Evolutionary conservation across 1,140 invertebrate genomes (phyloP).

Genomic region (Campoletis sonorensis): DNA sequence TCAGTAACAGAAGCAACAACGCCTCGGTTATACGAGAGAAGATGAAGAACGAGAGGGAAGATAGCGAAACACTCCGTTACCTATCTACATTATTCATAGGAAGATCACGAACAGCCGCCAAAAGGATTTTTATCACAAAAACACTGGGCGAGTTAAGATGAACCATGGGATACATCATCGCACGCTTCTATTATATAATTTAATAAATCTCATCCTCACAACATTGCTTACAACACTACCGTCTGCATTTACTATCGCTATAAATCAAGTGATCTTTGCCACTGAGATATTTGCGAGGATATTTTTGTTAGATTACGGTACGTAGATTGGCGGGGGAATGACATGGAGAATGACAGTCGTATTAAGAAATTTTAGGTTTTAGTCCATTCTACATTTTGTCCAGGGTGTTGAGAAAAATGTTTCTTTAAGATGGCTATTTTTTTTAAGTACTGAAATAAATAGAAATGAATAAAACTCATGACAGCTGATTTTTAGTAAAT

Average conservation of each 20-base stretch:
- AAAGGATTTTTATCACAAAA: constrained; percentile 41
- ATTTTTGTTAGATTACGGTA: too few species aligned
- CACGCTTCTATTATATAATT: constrained; percentile 38
- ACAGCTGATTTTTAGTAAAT: too few species aligned
- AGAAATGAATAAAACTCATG: too few species aligned
- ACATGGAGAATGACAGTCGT: too few species aligned
- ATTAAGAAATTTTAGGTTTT: too few species aligned
- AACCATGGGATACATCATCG: constrained; percentile 3
- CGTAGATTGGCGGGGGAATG: too few species aligned
- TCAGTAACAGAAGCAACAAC: constrained; percentile 14
- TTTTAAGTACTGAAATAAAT: too few species aligned
- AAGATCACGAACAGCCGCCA: constrained; percentile 29
- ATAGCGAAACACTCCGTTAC: constrained; percentile 30
- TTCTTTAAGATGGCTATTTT: too few species aligned
- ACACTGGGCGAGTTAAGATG: not conserved
- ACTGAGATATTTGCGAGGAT: too few species aligned
- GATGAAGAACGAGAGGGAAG: constrained; percentile 19
- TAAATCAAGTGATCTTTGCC: constrained; percentile 4
- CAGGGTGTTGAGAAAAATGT: too few species aligned
- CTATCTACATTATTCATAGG: constrained; percentile 39
- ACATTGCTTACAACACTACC: not conserved
- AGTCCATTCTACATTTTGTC: too few species aligned
- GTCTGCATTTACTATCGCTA: not conserved
- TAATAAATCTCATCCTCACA: constrained; percentile 30
- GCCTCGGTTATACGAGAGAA: not conserved